These are phyloP conservation scores for Propithecus perrieri DNA, from an alignment of 2,797 vertebrate genomes.

Conservation along the genomic window DNA sequence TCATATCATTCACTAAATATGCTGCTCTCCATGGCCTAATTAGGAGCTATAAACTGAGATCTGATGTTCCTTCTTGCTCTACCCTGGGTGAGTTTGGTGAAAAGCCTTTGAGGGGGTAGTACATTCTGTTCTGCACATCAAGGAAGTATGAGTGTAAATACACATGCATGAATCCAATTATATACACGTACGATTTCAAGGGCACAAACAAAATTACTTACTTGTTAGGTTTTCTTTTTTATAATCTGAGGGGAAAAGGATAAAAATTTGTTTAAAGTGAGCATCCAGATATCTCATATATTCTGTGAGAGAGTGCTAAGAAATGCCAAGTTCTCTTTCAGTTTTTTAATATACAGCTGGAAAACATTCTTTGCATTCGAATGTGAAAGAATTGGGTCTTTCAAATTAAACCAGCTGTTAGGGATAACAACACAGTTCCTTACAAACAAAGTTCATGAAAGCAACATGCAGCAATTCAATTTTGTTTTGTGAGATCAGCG, in stretches of 20 bases:
- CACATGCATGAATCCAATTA: constrained; percentile 64
- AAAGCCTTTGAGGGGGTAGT: background rate
- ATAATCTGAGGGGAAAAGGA: constrained; percentile 88
- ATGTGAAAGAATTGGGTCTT: background rate
- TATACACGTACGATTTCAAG: constrained; percentile 60
- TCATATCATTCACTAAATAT: background rate
- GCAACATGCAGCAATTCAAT: constrained; percentile 49
- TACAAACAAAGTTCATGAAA: constrained; percentile 48
- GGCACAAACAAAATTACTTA: constrained; percentile 87
- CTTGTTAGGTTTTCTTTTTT: constrained; percentile 94
- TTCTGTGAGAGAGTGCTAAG: constrained; percentile 45
- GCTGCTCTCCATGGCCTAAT: background rate
- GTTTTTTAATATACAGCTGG: constrained; percentile 46
- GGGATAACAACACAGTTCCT: background rate
- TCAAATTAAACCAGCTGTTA: constrained; percentile 62
- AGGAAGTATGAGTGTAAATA: constrained; percentile 35
- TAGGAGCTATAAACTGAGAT: background rate
- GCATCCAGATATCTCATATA: background rate
- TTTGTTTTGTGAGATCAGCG: constrained; percentile 58
- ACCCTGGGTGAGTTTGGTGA: background rate
- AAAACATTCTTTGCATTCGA: constrained; percentile 33
- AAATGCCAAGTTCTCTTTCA: background rate
- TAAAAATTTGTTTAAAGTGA: constrained; percentile 76
- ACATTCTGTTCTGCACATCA: background rate
- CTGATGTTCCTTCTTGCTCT: background rate